Percentiles rank a stretch among this genome's conserved stretches.
Evolutionary conservation across 2,888 invertebrate species (phyloP).

Genomic region (Cryptosula pallasiana): DNA sequence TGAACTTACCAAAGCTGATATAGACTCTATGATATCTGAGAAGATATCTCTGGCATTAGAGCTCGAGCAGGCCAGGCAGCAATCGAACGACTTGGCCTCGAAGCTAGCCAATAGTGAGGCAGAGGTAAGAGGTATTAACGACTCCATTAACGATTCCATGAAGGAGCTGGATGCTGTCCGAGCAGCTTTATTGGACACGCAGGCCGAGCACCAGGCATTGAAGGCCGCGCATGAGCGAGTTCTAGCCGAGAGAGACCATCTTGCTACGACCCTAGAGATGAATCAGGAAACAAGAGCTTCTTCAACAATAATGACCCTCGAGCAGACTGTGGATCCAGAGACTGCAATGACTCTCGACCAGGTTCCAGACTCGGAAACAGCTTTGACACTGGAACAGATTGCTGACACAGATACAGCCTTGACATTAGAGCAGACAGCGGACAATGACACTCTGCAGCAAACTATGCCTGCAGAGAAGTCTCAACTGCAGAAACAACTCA

Average conservation of each 20-base stretch:
- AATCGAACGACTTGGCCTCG: not conserved
- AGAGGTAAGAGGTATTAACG: too few species aligned
- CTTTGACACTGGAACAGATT: too few species aligned
- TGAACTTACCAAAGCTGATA: not conserved
- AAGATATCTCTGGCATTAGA: slow-evolving; percentile 1
- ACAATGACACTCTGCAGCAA: not conserved
- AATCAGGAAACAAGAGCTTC: too few species aligned
- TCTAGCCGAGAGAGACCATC: not conserved
- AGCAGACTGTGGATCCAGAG: too few species aligned
- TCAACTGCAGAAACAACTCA: not conserved
- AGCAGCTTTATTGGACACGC: not conserved
- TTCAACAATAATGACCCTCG: too few species aligned
- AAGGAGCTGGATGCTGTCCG: not conserved
- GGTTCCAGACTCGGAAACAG: too few species aligned
- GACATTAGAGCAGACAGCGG: not conserved
- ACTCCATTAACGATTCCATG: not conserved
- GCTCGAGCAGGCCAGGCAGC: not conserved
- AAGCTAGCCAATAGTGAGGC: not conserved
- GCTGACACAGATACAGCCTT: too few species aligned
- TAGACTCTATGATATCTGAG: slow-evolving; percentile 19
- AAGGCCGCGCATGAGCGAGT: not conserved
- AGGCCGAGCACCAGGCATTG: not conserved
- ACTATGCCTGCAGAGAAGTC: not conserved
- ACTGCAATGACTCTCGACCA: too few species aligned
- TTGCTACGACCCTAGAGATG: not conserved